phyloP scores from a whole-genome alignment of 1,140 invertebrate genomes.

The Plodia interpunctella region DNA sequence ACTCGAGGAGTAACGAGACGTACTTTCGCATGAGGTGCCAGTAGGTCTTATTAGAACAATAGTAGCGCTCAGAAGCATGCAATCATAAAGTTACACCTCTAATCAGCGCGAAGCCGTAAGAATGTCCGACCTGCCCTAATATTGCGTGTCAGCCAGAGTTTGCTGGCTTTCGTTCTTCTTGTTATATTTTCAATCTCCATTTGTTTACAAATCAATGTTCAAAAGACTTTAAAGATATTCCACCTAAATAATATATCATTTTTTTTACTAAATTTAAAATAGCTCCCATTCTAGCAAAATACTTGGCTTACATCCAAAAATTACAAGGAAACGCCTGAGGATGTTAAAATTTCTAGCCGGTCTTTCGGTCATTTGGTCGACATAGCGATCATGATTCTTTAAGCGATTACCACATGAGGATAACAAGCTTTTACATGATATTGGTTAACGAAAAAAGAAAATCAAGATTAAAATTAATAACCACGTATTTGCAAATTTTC shows the following conservation, averaged over 20 bases:
- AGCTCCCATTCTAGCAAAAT: constrained; percentile 21
- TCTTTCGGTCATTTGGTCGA: neutral
- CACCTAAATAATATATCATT: neutral
- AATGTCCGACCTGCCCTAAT: constrained; percentile 54
- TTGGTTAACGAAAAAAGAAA: neutral
- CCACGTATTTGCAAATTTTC: neutral
- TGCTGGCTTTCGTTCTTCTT: constrained; percentile 32
- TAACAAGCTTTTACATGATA: neutral
- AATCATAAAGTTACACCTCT: constrained; percentile 63
- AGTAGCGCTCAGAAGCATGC: constrained; percentile 59
- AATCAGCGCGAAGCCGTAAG: constrained; percentile 46
- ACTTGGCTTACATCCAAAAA: constrained; percentile 30
- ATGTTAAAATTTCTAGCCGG: constrained; percentile 11
- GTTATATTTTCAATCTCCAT: constrained; percentile 11
- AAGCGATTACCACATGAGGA: too few species aligned
- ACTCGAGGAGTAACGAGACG: constrained; percentile 48
- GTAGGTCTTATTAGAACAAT: constrained; percentile 59
- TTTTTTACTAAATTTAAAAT: constrained; percentile 27
- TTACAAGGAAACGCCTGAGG: constrained; percentile 7
- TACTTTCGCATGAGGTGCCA: constrained; percentile 36
- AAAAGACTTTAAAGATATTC: neutral
- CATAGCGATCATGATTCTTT: neutral
- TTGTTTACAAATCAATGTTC: neutral
- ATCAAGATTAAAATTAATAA: neutral
- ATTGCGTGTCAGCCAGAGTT: constrained; percentile 24